Evolutionary conservation across 2,113 vertebrate genomes (phyloP).

Genomic region (Notarius lentiginosus): DNA sequence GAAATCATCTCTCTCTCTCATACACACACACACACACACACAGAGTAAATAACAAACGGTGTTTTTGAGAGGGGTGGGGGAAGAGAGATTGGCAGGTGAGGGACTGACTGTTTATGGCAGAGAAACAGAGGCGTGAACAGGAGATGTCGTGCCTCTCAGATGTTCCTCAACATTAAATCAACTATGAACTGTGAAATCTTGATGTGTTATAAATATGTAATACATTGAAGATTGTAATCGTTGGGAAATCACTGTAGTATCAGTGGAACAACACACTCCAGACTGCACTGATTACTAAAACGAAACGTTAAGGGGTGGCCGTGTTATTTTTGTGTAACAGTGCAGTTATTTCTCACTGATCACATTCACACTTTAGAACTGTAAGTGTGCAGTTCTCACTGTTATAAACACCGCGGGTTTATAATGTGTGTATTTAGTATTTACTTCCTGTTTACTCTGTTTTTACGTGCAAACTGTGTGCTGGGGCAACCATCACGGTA

Average conservation of each 20-base stretch:
- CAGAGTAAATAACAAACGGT: no score
- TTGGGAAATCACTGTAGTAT: not conserved
- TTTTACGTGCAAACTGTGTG: slow-evolving; percentile 27
- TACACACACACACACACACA: not conserved
- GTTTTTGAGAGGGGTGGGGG: no score
- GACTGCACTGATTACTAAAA: not conserved
- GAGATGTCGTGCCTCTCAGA: no score
- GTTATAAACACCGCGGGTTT: not conserved
- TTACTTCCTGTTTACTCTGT: slow-evolving; percentile 24
- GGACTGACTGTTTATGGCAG: no score
- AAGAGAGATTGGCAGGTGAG: no score
- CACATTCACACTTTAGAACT: no score
- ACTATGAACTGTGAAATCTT: not conserved
- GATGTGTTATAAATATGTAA: no score
- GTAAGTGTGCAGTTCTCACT: not conserved
- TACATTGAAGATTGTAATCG: not conserved
- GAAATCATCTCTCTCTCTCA: not conserved
- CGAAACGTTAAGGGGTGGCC: not conserved
- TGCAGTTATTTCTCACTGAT: not conserved
- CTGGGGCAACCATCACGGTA: slow-evolving; percentile 36
- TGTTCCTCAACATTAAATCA: not conserved
- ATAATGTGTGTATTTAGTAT: not conserved
- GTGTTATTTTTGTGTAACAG: not conserved
- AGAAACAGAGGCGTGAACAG: no score
- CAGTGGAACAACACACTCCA: not conserved